Evolutionary conservation across 1,140 invertebrate species (phyloP), one percentile per base, ranked within the genome.

Genomic region (Amphibalanus amphitrite): DNA sequence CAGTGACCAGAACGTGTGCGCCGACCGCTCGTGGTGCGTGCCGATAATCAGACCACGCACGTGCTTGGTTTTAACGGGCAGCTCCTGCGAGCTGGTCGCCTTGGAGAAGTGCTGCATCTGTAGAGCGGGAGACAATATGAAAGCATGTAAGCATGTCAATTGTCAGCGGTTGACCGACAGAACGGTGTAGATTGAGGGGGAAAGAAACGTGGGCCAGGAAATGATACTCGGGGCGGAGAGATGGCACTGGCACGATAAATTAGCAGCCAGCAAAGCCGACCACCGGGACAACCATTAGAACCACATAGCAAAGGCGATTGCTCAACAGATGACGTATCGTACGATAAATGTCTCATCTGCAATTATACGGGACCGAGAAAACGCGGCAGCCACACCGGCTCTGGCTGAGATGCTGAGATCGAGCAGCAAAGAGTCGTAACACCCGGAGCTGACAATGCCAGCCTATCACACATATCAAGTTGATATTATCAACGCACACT

Each of bases 61-160:
- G 90, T 97, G 95, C 85, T 98, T 98, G 79, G 95, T 93, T 84
- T 98, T 98, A 0, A 96, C 90, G 8, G 94, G 92, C 47, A 86
- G 88, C 82, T 97, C 95, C 29, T 72, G 71, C 71, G 72, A 70
- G 71, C 70, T 74, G 3, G 70, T 69, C 29, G 73, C 73, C 67
- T 74, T 74, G 23, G 64, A 65, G n/a, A 65, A 65, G 20, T 65
- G 64, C 64, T 4, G 8, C 64, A 26, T 65, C 64, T 65, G 64
- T 26, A 25, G 13, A 25, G 13, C 25, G 13, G 47, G 47, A 13
- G 47, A 15, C 47, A 25, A 15, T 13, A 15, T 25, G 47, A 15
- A 25, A 59, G 47, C 25, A 13, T 15, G 47, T 59, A 25, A 13
- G 25, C 25, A 59, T 25, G 25, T 59, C 47, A 59, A 59, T 25